A percentile compares a stretch with the other conserved stretches of the same genome.
Evolutionary conservation across 2,113 vertebrate species (phyloP).

Genomic region (Castor canadensis): DNA sequence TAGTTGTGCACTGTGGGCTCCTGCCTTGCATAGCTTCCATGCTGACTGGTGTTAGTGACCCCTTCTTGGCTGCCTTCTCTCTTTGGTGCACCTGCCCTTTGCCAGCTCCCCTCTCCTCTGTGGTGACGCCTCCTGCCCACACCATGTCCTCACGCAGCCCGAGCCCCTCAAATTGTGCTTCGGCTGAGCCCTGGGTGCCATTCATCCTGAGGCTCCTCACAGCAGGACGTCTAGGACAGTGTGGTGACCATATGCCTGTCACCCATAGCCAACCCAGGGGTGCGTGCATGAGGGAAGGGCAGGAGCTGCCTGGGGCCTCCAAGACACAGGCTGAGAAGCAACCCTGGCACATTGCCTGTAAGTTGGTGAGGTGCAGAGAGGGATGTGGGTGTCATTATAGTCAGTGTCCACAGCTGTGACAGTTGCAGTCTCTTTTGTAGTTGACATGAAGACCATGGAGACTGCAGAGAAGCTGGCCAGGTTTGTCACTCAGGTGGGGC

Average conservation of each 20-base stretch:
- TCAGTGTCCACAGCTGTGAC: neutral
- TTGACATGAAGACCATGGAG: slow-evolving; percentile 85
- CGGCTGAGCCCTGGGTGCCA: neutral
- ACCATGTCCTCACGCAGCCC: too few species aligned
- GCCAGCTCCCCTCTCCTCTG: neutral
- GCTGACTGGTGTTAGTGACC: neutral
- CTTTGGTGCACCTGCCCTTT: neutral
- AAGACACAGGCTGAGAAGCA: too few species aligned
- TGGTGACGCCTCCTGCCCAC: too few species aligned
- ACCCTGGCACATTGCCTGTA: too few species aligned
- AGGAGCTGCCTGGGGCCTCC: too few species aligned
- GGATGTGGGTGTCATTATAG: too few species aligned
- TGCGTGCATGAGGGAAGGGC: too few species aligned
- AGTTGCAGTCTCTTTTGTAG: slow-evolving; percentile 66
- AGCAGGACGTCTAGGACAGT: too few species aligned
- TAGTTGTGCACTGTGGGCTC: too few species aligned
- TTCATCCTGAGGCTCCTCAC: neutral
- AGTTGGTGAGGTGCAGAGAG: neutral
- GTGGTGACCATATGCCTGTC: too few species aligned
- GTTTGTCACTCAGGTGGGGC: slow-evolving; percentile 88
- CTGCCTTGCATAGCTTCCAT: neutral
- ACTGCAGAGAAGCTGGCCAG: slow-evolving; percentile 87
- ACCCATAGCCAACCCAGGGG: too few species aligned
- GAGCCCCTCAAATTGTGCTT: too few species aligned
- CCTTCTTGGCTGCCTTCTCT: neutral